These are phyloP conservation scores for Spialia ferax DNA, from an alignment of 2,888 invertebrate species.

Conservation along the genomic window DNA sequence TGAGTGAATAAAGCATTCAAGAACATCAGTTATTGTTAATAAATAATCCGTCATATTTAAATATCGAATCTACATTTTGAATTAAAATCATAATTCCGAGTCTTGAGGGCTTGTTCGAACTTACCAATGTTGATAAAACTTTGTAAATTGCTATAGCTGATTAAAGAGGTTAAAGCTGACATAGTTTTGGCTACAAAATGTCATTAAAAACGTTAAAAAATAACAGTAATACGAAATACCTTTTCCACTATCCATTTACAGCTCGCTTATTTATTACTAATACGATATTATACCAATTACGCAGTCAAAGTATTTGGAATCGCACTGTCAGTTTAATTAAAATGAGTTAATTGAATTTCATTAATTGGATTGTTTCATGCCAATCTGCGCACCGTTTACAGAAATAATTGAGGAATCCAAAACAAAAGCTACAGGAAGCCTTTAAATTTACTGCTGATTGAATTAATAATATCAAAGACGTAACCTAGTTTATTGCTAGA, in stretches of 20 bases:
- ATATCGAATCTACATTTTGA: too few relatives aligned
- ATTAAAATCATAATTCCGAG: too few relatives aligned
- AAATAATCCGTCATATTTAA: too few relatives aligned
- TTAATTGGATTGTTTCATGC: constrained; percentile 12
- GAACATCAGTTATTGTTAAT: too few relatives aligned
- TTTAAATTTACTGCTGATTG: neutral
- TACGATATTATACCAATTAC: neutral
- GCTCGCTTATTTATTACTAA: neutral
- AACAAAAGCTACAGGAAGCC: neutral
- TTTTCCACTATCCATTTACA: neutral
- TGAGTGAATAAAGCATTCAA: too few relatives aligned
- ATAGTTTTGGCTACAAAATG: too few relatives aligned
- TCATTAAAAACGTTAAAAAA: too few relatives aligned
- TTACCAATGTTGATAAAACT: too few relatives aligned
- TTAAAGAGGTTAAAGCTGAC: too few relatives aligned
- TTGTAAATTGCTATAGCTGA: too few relatives aligned
- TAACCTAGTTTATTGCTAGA: neutral
- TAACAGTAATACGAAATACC: too few relatives aligned
- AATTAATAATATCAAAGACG: neutral
- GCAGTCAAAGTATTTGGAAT: neutral
- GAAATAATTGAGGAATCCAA: constrained; percentile 6
- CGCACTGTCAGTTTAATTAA: neutral
- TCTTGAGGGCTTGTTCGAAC: too few relatives aligned
- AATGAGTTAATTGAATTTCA: constrained; percentile 4
- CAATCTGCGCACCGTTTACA: neutral